Evolutionary conservation across 23 tunicate species (phyloP).

Genomic region (Halocynthia roretzi): DNA sequence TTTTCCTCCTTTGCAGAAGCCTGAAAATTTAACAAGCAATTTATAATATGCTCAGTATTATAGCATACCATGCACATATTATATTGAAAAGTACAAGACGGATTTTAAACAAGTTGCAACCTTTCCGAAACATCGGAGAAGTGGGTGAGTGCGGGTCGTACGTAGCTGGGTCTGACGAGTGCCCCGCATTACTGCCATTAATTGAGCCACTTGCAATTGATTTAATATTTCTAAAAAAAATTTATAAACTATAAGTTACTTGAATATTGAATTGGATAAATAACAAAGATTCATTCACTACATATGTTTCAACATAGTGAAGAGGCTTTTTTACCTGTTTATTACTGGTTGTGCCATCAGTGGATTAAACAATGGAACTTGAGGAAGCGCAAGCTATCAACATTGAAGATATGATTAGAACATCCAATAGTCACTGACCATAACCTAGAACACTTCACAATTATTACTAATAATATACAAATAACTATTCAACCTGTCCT

Average conservation of each 20-base stretch:
- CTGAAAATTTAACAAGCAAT: conserved; percentile 18
- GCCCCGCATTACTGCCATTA: too few species aligned
- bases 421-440: too few species aligned
- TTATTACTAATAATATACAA: too few species aligned
- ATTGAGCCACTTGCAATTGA: too few species aligned
- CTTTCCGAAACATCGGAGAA: conserved; percentile 28
- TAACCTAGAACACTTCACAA: too few species aligned
- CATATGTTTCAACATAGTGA: too few species aligned
- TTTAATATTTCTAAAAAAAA: too few species aligned
- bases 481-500: not conserved
- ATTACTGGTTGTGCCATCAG: conserved; percentile 4
- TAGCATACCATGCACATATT: not conserved
- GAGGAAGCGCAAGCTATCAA: too few species aligned
- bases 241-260: too few species aligned
- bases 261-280: too few species aligned
- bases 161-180: not conserved
- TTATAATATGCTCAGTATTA: not conserved
- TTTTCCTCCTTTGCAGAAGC: conserved; percentile 76
- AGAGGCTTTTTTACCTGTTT: not conserved
- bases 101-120: not conserved
- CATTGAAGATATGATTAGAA: too few species aligned
- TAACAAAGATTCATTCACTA: too few species aligned
- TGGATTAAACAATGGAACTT: conserved; percentile 24
- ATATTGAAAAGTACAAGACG: not conserved
- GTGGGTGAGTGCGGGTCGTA: conserved; percentile 2